Evolutionary conservation across 1,140 invertebrate genomes (phyloP).

Genomic region (Trypoxylus dichotomus): DNA sequence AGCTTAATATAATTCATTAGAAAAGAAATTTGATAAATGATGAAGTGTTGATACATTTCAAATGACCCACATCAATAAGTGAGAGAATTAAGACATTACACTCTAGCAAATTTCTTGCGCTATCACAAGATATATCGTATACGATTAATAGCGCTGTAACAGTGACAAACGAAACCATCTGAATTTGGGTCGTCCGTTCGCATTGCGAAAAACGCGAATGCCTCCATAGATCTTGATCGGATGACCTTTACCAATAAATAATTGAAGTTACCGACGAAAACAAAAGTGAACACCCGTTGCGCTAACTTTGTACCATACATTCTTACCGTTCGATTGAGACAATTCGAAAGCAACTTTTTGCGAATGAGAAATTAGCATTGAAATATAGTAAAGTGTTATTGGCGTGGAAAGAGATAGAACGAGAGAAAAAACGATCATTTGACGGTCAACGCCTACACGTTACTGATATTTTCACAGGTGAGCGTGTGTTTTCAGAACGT

Average conservation of each 20-base stretch:
- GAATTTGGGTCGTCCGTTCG: neutral
- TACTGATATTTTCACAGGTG: slow-evolving; percentile 7
- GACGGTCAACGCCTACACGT: slow-evolving; percentile 14
- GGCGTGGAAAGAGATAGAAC: neutral
- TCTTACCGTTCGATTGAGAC: neutral
- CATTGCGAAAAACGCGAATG: neutral
- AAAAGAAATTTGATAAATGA: too few relatives aligned
- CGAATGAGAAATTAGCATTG: neutral
- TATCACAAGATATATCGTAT: neutral
- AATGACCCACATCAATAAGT: too few relatives aligned
- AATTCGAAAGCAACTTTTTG: neutral
- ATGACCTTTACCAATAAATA: slow-evolving; percentile 21
- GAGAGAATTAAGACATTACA: neutral
- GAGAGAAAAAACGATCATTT: neutral
- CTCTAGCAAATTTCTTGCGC: neutral
- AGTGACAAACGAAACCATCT: neutral
- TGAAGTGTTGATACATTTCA: too few relatives aligned
- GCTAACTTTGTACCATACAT: neutral
- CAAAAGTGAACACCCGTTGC: neutral
- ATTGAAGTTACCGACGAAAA: slow-evolving; percentile 3
- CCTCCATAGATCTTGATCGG: neutral
- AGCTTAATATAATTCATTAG: too few relatives aligned
- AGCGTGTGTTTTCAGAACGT: neutral
- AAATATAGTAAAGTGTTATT: neutral
- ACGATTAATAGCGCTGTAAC: neutral